Evolutionary conservation across 2,797 vertebrate species (phyloP).

Genomic region (Spizella passerina): DNA sequence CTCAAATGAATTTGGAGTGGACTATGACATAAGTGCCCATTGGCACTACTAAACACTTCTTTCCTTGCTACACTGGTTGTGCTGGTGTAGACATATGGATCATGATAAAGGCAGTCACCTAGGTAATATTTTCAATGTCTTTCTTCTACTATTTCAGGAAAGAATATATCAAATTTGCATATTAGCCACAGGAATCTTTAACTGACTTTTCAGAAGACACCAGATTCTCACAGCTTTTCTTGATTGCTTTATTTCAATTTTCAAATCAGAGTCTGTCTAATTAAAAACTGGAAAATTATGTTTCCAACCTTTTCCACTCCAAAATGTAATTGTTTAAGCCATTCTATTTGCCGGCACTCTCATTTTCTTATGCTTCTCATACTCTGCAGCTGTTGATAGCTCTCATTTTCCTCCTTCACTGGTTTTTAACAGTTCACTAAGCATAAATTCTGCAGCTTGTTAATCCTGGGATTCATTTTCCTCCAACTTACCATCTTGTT

Average conservation of each 20-base stretch:
- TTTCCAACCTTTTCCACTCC: background rate
- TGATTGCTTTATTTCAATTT: background rate
- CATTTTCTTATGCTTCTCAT: background rate
- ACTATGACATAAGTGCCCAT: background rate
- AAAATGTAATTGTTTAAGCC: background rate
- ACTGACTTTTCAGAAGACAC: background rate
- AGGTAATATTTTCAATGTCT: background rate
- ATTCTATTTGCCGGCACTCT: background rate
- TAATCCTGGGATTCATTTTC: conserved; percentile 24
- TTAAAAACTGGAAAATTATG: background rate
- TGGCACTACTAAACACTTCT: background rate
- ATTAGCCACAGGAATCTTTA: background rate
- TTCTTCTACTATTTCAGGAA: background rate
- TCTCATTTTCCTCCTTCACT: conserved; percentile 7
- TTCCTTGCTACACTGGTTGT: background rate
- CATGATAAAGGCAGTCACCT: background rate
- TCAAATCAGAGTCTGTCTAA: background rate
- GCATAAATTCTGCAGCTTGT: conserved; percentile 2
- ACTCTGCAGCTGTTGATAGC: background rate
- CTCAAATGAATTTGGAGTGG: background rate
- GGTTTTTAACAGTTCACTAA: conserved; percentile 37
- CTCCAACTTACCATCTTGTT: background rate
- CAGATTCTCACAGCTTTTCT: background rate
- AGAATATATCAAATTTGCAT: background rate
- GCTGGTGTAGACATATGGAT: accelerated